Conservation (phyloP, 2,888 invertebrate genomes). For the Hoplodrina ambigua region DNA sequence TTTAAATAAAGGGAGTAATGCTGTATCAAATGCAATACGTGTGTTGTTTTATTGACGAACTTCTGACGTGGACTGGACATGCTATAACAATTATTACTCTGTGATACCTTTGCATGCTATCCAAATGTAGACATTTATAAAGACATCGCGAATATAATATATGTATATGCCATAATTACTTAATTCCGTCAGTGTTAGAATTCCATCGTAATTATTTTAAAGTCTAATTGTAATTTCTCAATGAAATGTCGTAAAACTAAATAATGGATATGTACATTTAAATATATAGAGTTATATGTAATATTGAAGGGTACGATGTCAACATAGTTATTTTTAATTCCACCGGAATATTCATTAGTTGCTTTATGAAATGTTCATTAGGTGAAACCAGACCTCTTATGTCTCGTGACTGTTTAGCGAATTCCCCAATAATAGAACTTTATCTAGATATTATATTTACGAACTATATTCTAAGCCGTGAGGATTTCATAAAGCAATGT, state of each 20-base stretch:
- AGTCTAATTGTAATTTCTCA: conserved; percentile 40
- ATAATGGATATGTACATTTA: conserved; percentile 52
- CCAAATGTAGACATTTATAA: conserved; percentile 61
- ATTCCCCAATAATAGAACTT: conserved; percentile 41
- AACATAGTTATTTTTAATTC: conserved; percentile 66
- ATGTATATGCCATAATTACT: conserved; percentile 51
- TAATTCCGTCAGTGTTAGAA: conserved; percentile 40
- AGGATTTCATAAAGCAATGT: conserved; percentile 63
- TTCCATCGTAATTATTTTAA: conserved; percentile 34
- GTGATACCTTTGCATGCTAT: conserved; percentile 29
- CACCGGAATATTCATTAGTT: conserved; percentile 56
- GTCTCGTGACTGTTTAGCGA: conserved; percentile 34
- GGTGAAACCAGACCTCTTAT: background rate
- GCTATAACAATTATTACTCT: background rate
- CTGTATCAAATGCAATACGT: conserved; percentile 24
- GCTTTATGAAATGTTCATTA: conserved; percentile 57
- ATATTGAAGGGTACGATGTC: conserved; percentile 58
- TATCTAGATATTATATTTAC: conserved; percentile 43
- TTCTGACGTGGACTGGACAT: background rate
- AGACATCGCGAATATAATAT: conserved; percentile 22
- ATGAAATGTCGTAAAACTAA: conserved; percentile 43
- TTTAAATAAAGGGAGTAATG: conserved; percentile 41
- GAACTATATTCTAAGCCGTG: conserved; percentile 22
- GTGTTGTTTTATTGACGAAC: conserved; percentile 51
- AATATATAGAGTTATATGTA: conserved; percentile 62